Percentiles rank a stretch among this genome's conserved stretches.
Conservation (phyloP, 2,113 vertebrate genomes). For the Gila orcuttii region DNA sequence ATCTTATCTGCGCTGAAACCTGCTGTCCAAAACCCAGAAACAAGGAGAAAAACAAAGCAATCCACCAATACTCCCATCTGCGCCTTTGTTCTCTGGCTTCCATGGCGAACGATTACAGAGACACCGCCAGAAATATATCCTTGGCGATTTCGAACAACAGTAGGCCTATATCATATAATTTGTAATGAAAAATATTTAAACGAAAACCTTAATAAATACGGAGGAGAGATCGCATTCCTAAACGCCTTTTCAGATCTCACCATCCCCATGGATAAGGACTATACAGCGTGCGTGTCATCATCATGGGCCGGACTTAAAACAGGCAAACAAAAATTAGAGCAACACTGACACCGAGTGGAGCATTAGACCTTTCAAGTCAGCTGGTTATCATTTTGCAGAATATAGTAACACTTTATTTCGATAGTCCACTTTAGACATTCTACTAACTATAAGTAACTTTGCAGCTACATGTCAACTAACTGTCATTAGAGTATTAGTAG, state of each 20-base stretch:
- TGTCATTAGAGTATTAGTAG: too few relatives aligned
- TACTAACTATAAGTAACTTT: too few relatives aligned
- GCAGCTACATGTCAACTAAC: too few relatives aligned
- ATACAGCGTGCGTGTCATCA: neutral
- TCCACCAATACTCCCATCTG: conserved; percentile 48
- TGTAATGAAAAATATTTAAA: neutral
- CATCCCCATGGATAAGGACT: neutral
- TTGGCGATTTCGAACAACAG: neutral
- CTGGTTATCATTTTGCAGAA: neutral
- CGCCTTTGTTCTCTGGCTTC: conserved; percentile 63
- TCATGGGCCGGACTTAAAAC: neutral
- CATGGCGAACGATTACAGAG: conserved; percentile 50
- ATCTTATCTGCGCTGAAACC: conserved; percentile 68
- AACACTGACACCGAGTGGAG: conserved; percentile 67
- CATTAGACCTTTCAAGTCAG: neutral
- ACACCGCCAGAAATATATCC: neutral
- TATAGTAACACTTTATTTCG: too few relatives aligned
- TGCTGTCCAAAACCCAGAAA: conserved; percentile 50
- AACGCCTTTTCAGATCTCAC: neutral
- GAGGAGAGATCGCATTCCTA: neutral
- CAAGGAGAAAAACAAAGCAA: conserved; percentile 53
- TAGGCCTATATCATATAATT: neutral
- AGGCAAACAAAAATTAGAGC: neutral
- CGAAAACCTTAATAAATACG: neutral
- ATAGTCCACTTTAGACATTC: too few relatives aligned